Evolutionary conservation across 2,797 vertebrate species (phyloP).

Genomic region (Mallotus villosus): DNA sequence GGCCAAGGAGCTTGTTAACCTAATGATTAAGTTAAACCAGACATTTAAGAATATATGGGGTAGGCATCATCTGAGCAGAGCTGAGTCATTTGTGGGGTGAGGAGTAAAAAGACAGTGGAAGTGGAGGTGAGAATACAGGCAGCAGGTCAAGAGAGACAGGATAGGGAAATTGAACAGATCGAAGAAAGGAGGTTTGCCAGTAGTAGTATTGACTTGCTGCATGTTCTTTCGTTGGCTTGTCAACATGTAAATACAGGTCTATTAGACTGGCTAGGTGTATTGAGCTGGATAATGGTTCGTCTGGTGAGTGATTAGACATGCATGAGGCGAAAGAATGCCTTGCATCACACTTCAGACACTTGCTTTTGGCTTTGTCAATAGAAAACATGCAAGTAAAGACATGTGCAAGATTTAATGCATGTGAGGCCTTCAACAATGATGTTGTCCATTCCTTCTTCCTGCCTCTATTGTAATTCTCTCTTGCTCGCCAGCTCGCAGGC

Average conservation of each 20-base stretch:
- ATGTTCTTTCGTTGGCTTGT: neutral
- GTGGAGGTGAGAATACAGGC: constrained; percentile 23
- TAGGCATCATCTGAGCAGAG: constrained; percentile 89
- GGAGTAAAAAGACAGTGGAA: neutral
- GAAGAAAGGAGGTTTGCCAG: constrained; percentile 79
- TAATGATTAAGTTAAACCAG: constrained; percentile 98
- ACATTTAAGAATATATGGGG: constrained; percentile 97
- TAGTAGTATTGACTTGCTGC: constrained; percentile 55
- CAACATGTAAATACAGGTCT: constrained; percentile 6
- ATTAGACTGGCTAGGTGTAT: neutral
- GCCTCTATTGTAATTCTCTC: too few relatives aligned
- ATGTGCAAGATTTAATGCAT: too few relatives aligned
- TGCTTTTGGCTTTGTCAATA: neutral
- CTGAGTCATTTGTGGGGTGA: constrained; percentile 41
- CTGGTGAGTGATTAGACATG: neutral
- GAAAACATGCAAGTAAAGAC: too few relatives aligned
- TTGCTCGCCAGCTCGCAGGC: too few relatives aligned
- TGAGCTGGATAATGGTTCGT: constrained; percentile 9
- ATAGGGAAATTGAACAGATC: constrained; percentile 17
- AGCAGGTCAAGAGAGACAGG: constrained; percentile 72
- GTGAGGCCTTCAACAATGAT: too few relatives aligned
- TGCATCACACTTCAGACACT: neutral
- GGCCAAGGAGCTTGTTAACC: constrained; percentile 91
- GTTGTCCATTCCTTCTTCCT: too few relatives aligned
- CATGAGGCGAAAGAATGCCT: constrained; percentile 8